phyloP scores from a whole-genome alignment of 2,797 vertebrate genomes.

The Rhinatrema bivittatum region DNA sequence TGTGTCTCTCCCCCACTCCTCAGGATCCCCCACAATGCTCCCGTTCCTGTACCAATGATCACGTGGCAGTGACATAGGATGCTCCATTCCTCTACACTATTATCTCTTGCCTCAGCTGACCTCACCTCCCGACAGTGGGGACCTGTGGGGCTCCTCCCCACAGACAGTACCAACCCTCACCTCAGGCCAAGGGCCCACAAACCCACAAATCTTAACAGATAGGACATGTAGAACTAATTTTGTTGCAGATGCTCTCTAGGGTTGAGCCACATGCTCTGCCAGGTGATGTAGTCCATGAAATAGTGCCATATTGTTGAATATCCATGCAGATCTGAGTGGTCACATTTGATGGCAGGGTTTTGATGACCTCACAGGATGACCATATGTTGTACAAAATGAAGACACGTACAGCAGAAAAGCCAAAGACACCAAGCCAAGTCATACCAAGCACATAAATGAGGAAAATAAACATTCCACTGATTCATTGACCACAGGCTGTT shows the following conservation, averaged over 20 bases:
- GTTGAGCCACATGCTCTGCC: constrained; percentile 83
- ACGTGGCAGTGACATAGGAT: no score
- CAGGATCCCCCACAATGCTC: no score
- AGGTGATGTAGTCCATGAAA: constrained; percentile 89
- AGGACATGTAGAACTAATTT: constrained; percentile 96
- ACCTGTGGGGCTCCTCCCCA: no score
- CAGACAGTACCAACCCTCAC: no score
- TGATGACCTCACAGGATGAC: constrained; percentile 87
- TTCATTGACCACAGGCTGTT: no score
- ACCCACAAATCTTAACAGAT: constrained; percentile 96
- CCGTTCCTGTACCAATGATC: no score
- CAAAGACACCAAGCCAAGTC: constrained; percentile 95
- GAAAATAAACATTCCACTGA: no score
- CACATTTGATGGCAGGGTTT: constrained; percentile 66
- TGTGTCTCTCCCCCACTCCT: no score
- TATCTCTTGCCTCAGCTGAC: no score
- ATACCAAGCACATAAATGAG: constrained; percentile 93
- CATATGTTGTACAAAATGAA: constrained; percentile 98
- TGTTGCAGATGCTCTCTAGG: constrained; percentile 83
- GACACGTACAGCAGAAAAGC: constrained; percentile 93
- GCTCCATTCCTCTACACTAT: no score
- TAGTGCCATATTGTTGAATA: constrained; percentile 93
- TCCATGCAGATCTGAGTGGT: constrained; percentile 92
- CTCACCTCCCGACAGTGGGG: no score
- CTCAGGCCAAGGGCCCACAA: no score